These are phyloP conservation scores for Limosa lapponica DNA, from an alignment of 2,797 vertebrate genomes.

Conservation along the genomic window DNA sequence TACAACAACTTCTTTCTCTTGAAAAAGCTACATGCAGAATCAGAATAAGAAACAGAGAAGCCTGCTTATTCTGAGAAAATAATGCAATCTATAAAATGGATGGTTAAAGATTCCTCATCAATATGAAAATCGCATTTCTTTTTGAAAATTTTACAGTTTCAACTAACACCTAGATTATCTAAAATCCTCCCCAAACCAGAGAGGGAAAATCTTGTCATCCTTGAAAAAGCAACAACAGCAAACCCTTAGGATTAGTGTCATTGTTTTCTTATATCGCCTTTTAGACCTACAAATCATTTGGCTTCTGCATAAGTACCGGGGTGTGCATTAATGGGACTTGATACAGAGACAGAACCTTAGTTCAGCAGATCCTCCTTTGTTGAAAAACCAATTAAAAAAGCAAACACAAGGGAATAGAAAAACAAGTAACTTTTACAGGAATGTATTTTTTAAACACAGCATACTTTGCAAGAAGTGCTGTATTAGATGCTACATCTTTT, in stretches of 20 bases:
- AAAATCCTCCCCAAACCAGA: background rate
- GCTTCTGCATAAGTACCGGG: background rate
- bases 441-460: constrained; percentile 25
- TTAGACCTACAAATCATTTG: background rate
- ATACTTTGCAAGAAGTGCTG: constrained; percentile 29
- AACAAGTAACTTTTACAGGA: constrained; percentile 37
- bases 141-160: background rate
- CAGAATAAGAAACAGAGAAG: constrained; percentile 50
- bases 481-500: constrained; percentile 53
- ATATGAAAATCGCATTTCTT: background rate
- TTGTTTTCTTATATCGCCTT: background rate
- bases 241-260: background rate
- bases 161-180: background rate
- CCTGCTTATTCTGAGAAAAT: constrained; percentile 35
- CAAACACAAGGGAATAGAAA: constrained; percentile 41
- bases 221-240: background rate
- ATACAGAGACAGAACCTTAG: constrained; percentile 26
- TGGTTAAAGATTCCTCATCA: background rate
- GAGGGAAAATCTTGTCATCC: background rate
- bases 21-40: constrained; percentile 62
- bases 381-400: constrained; percentile 52
- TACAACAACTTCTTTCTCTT: constrained; percentile 70
- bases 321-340: constrained; percentile 1
- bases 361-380: constrained; percentile 34
- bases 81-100: background rate